These are phyloP conservation scores for Parazoanthus swiftii DNA, from an alignment of 92 coral and sea anemone species.

Conservation along the genomic window DNA sequence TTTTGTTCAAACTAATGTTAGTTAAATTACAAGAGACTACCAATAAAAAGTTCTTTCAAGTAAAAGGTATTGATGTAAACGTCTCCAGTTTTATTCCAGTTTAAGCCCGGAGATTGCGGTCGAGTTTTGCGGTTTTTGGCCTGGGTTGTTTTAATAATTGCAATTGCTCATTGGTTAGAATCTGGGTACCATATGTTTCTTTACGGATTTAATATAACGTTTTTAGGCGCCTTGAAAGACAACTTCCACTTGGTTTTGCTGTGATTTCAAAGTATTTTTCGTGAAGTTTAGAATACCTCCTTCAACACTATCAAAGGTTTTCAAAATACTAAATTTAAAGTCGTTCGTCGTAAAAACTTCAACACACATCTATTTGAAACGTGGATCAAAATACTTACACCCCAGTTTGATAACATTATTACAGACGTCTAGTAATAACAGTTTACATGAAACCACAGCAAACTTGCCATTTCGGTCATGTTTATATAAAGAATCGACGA, in stretches of 20 bases:
- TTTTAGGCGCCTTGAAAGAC: neutral
- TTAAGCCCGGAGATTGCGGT: neutral
- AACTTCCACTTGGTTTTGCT: neutral
- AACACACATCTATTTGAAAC: neutral
- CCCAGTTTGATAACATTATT: neutral
- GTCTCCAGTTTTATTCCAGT: too few relatives aligned
- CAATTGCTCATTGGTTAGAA: neutral
- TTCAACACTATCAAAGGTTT: too few relatives aligned
- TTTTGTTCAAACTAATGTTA: neutral
- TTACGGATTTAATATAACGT: neutral
- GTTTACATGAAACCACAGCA: neutral
- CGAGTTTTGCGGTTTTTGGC: neutral
- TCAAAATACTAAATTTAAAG: neutral
- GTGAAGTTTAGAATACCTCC: too few relatives aligned
- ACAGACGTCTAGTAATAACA: neutral
- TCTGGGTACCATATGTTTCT: constrained; percentile 24
- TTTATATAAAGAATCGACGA: neutral
- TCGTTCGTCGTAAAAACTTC: neutral
- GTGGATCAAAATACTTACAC: neutral
- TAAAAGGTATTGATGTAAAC: neutral
- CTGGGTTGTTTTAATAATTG: neutral
- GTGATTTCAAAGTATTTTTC: neutral
- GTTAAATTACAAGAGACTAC: neutral
- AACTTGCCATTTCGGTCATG: neutral
- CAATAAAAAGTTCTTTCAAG: neutral